A percentile compares a stretch with the other conserved stretches of the same genome.
phyloP scores from a whole-genome alignment of 2,113 vertebrate species.

The Pluvialis apricaria region DNA sequence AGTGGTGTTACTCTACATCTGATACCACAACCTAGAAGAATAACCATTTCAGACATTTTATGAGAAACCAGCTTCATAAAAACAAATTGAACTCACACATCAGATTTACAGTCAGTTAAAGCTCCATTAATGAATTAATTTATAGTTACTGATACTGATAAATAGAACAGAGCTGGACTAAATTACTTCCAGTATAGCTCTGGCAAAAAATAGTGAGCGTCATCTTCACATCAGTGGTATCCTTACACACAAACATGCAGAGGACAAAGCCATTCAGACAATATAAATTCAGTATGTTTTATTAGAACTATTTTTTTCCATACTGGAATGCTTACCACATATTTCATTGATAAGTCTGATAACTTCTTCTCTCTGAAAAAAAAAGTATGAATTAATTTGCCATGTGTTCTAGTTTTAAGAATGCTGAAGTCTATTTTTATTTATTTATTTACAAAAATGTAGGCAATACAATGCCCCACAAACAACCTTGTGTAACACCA shows the following conservation, averaged over 20 bases:
- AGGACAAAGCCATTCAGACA: not conserved
- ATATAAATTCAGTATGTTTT: not conserved
- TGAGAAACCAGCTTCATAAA: not conserved
- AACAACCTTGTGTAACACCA: not conserved
- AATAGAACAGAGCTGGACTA: not conserved
- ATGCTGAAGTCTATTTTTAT: not conserved
- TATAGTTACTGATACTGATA: not conserved
- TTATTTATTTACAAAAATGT: not conserved
- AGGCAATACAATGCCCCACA: not conserved
- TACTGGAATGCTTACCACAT: constrained; percentile 78
- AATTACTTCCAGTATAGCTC: not conserved
- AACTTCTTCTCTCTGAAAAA: constrained; percentile 83
- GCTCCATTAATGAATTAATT: not conserved
- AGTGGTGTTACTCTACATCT: constrained; percentile 79
- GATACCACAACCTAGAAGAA: constrained; percentile 79
- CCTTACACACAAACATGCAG: not conserved
- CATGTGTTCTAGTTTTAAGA: not conserved
- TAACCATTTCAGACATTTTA: not conserved
- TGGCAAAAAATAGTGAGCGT: not conserved
- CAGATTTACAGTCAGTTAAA: not conserved
- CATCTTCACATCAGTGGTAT: not conserved
- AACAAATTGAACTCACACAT: not conserved
- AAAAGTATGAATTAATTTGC: not conserved
- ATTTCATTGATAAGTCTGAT: constrained; percentile 85
- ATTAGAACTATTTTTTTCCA: not conserved